Evolutionary conservation across 1,140 invertebrate species (phyloP), one percentile per base, ranked within the genome.

Genomic region (Drosophila pseudoananassae): DNA sequence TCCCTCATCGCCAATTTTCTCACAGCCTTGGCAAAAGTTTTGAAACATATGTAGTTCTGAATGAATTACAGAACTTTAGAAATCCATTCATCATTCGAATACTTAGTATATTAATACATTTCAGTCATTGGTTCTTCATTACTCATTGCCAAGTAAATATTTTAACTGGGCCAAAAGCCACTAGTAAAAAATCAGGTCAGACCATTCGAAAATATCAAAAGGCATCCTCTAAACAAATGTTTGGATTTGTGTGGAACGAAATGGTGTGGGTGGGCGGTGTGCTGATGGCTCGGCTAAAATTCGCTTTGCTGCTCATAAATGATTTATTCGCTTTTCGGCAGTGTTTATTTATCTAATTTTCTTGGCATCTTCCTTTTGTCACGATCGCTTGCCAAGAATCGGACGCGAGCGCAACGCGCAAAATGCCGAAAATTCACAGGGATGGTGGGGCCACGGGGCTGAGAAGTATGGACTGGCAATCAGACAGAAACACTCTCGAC

Each of bases 271-370:
- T 76, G 69, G 75, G 73, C 68, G 53, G 14, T 17, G 20, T 43
- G 20, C 25, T 63, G 75, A 55, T 23, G 43, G 45, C 49, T 36
- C 50, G 60, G 66, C 53, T 54, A 64, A 58, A 56, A 63, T 74
- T 78, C 52, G 58, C 57, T 43, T 58, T 72, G 56, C 47, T 74
- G 43, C 46, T 85, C 72, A 61, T 61, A 81, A 51, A 71, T 74
- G 75, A 82, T 85, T 85, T 88, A 88, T 85, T 75, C 68, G 56
- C 59, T 51, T 81, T 82, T 85, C 53, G 63, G 36, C 50, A 76
- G 46, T 88, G 82, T 87, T 87, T 87, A 87, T 88, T 87, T 87
- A 87, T 87, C 75, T 78, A 76, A 78, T 82, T 82, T 82, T 88
- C 68, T 69, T 36, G 53, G 46, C 65, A 55, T 76, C 68, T 84